Percentiles rank a stretch among this genome's conserved stretches.
Evolutionary conservation across 1,140 invertebrate species (phyloP).

Genomic region (Drosophila paulistorum): DNA sequence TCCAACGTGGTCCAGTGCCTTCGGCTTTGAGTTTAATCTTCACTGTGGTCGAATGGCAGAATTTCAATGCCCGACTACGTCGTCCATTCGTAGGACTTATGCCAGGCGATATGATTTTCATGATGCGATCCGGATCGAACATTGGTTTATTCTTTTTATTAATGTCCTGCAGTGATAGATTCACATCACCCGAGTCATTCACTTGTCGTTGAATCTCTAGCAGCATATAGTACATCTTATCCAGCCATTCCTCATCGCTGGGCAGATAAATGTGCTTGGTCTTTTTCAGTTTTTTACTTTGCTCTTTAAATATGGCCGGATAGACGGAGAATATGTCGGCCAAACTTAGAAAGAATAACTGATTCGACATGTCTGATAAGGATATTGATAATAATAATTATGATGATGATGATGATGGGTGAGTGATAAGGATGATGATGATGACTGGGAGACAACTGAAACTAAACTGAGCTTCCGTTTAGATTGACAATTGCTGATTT

Average conservation of each 20-base stretch:
- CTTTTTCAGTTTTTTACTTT: slow-evolving; percentile 61
- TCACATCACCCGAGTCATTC: slow-evolving; percentile 64
- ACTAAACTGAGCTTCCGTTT: slow-evolving; percentile 40
- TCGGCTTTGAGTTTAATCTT: slow-evolving; percentile 44
- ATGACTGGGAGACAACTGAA: slow-evolving; percentile 19
- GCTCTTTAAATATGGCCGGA: slow-evolving; percentile 79
- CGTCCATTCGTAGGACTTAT: slow-evolving; percentile 53
- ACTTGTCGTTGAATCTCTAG: slow-evolving; percentile 87
- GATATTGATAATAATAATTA: background rate
- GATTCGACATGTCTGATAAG: slow-evolving; percentile 64
- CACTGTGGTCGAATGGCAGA: slow-evolving; percentile 61
- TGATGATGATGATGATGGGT: background rate
- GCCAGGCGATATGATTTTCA: slow-evolving; percentile 55
- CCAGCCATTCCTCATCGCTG: slow-evolving; percentile 89
- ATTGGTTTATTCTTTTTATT: slow-evolving; percentile 66
- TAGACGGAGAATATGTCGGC: slow-evolving; percentile 83
- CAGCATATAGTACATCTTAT: slow-evolving; percentile 89
- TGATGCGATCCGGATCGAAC: slow-evolving; percentile 68
- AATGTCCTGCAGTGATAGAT: slow-evolving; percentile 61
- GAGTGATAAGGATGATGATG: background rate
- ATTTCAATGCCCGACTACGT: slow-evolving; percentile 44
- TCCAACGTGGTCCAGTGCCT: slow-evolving; percentile 78
- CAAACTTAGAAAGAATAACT: slow-evolving; percentile 78
- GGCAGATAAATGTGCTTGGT: slow-evolving; percentile 85
- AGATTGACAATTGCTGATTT: slow-evolving; percentile 77